These are phyloP conservation scores for Fopius arisanus DNA, from an alignment of 1,140 invertebrate species.

Conservation along the genomic window DNA sequence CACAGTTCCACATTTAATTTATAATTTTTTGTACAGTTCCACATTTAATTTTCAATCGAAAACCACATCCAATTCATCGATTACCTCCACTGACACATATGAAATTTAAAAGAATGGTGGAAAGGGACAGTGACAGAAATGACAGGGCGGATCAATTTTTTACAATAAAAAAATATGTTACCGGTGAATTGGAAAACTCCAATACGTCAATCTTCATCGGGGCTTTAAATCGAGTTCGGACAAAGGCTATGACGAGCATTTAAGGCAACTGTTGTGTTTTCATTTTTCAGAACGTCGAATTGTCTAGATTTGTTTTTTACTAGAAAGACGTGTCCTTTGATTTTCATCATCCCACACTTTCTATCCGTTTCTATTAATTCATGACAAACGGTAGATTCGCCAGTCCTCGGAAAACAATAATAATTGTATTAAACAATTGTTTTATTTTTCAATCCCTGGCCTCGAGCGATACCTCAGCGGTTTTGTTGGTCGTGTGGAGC, in stretches of 20 bases:
- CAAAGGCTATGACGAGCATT: not conserved
- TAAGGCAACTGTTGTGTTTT: not conserved
- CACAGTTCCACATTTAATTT: not conserved
- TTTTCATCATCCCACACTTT: no score
- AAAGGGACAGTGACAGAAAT: not conserved
- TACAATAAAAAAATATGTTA: not conserved
- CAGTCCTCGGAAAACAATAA: no score
- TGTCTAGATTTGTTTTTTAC: no score
- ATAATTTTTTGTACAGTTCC: not conserved
- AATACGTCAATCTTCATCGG: not conserved
- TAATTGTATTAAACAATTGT: no score
- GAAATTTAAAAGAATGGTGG: not conserved
- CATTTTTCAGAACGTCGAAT: not conserved
- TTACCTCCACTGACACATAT: not conserved
- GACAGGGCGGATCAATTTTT: not conserved
- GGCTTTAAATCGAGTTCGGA: not conserved
- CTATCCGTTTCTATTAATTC: no score
- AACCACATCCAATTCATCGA: slow-evolving; percentile 1
- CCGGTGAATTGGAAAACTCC: not conserved
- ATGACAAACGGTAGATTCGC: no score
- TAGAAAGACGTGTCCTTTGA: no score
- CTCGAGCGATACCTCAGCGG: not conserved
- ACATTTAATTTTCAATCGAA: not conserved
- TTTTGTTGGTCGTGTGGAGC: not conserved
- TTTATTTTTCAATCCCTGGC: no score